Evolutionary conservation across 2,888 invertebrate species (phyloP).

Genomic region (Hirtodrosophila histrioides): DNA sequence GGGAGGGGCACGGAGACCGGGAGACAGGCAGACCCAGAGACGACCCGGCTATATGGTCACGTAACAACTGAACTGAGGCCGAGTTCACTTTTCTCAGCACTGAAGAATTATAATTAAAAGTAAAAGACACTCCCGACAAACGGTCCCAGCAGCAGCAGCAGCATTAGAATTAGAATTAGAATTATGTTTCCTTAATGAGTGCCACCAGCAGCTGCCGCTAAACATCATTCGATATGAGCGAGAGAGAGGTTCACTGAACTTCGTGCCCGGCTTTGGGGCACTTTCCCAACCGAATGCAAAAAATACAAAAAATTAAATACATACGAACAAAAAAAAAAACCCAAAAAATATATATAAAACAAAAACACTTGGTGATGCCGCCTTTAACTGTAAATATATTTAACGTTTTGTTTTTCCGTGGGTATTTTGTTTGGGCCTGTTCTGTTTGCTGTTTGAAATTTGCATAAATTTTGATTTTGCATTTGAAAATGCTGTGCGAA

Average conservation of each 20-base stretch:
- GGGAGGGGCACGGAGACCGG: constrained; percentile 13
- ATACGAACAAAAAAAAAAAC: constrained; percentile 19
- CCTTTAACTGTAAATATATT: constrained; percentile 77
- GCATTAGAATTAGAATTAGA: constrained; percentile 61
- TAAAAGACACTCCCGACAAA: constrained; percentile 62
- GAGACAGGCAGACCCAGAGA: constrained; percentile 6
- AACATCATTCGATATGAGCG: constrained; percentile 74
- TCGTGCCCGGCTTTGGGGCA: constrained; percentile 59
- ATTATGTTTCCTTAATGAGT: constrained; percentile 81
- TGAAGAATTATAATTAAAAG: constrained; percentile 71
- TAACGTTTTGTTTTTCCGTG: constrained; percentile 52
- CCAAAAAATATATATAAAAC: too few species aligned
- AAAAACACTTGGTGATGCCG: constrained; percentile 60
- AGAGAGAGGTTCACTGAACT: constrained; percentile 71
- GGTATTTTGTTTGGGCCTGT: constrained; percentile 27
- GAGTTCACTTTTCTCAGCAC: constrained; percentile 67
- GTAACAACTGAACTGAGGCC: constrained; percentile 46
- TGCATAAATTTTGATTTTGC: constrained; percentile 69
- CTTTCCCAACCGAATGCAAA: constrained; percentile 69
- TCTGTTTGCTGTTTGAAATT: constrained; percentile 60
- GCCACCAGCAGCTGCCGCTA: constrained; percentile 60
- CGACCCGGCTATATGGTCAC: constrained; percentile 38
- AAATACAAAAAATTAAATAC: constrained; percentile 6
- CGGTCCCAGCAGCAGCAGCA: constrained; percentile 29
- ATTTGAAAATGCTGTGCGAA: constrained; percentile 60